These are phyloP conservation scores for Eristalinus aeneus DNA, from an alignment of 2,888 invertebrate genomes.

Conservation along the genomic window DNA sequence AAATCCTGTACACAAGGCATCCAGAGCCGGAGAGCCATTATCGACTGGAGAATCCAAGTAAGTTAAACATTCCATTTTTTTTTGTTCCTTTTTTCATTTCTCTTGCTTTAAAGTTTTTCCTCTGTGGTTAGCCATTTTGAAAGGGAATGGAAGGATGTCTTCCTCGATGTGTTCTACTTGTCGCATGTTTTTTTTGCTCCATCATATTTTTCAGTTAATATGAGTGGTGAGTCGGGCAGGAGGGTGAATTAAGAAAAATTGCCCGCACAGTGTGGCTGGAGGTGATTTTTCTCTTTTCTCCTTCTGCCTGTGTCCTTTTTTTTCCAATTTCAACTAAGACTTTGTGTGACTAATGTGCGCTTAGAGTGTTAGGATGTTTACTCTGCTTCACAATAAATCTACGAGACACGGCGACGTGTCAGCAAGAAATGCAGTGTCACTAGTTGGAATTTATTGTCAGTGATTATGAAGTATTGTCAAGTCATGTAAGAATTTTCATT, in stretches of 20 bases:
- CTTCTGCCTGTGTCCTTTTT: neutral
- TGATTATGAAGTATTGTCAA: neutral
- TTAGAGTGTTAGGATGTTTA: slow-evolving; percentile 36
- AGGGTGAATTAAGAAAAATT: slow-evolving; percentile 55
- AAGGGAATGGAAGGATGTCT: slow-evolving; percentile 42
- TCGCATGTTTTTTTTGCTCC: slow-evolving; percentile 82
- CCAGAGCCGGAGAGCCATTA: slow-evolving; percentile 97
- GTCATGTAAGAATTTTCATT: neutral
- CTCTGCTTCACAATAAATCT: slow-evolving; percentile 18
- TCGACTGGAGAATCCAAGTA: slow-evolving; percentile 97
- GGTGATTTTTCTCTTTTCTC: neutral
- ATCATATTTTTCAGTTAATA: slow-evolving; percentile 1
- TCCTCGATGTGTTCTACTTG: slow-evolving; percentile 44
- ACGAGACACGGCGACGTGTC: slow-evolving; percentile 5
- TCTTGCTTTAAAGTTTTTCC: slow-evolving; percentile 14
- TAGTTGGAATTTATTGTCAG: neutral
- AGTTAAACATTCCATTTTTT: slow-evolving; percentile 78
- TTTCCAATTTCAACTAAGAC: slow-evolving; percentile 29
- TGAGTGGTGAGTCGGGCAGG: slow-evolving; percentile 9
- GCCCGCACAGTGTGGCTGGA: slow-evolving; percentile 11
- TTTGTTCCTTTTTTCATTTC: slow-evolving; percentile 1
- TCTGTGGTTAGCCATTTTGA: slow-evolving; percentile 4
- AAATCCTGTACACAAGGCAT: slow-evolving; percentile 95
- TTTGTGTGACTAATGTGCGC: slow-evolving; percentile 36
- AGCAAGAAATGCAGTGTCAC: slow-evolving; percentile 18